A percentile compares a stretch with the other conserved stretches of the same genome.
Evolutionary conservation across 92 coral and sea anemone genomes (phyloP).

Genomic region (Porites cylindrica): DNA sequence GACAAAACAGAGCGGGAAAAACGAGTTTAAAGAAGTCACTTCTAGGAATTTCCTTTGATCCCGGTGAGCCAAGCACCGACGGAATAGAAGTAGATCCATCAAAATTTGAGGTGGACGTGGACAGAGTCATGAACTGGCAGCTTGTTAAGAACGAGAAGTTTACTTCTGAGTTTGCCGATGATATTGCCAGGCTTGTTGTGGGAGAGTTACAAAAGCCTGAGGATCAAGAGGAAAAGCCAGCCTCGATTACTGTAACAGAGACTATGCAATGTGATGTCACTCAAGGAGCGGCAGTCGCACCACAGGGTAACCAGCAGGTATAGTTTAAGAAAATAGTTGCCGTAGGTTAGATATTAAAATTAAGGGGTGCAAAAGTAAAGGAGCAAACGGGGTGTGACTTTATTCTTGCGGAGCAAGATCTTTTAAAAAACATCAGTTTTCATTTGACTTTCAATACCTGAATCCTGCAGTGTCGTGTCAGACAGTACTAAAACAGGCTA

Average conservation of each 20-base stretch:
- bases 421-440: no score
- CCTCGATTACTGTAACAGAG: background rate
- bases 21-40: constrained; percentile 93
- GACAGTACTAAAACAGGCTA: no score
- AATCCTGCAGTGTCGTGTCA: no score
- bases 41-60: constrained; percentile 81
- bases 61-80: constrained; percentile 76
- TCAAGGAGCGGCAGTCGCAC: background rate
- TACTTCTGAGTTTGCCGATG: constrained; percentile 78
- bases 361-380: no score
- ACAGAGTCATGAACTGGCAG: constrained; percentile 84
- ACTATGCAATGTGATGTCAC: constrained; percentile 23
- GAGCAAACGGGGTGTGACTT: no score
- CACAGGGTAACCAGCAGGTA: constrained; percentile 22
- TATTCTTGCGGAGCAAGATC: no score
- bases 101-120: constrained; percentile 74
- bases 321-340: no score
- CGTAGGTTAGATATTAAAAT: no score
- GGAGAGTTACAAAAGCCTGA: constrained; percentile 55
- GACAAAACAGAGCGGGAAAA: constrained; percentile 96
- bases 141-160: constrained; percentile 61
- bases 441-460: no score
- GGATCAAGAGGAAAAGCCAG: constrained; percentile 29
- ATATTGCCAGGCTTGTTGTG: constrained; percentile 80
- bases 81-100: constrained; percentile 91